These are phyloP conservation scores for Nansenia antarctica DNA, from an alignment of 2,113 vertebrate species.

Conservation along the genomic window DNA sequence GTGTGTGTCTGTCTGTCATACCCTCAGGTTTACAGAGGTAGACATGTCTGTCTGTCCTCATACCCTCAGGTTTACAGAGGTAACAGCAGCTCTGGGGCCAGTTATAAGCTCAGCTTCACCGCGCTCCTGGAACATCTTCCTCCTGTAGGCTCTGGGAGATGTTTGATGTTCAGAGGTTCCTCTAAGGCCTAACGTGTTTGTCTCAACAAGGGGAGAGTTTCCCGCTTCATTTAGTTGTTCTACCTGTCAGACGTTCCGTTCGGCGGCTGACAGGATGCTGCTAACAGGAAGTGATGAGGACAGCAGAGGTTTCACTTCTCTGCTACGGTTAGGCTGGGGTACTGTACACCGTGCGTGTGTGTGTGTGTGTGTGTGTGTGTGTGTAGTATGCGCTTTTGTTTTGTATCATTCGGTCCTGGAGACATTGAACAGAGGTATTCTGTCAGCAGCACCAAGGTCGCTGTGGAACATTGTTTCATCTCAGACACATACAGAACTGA, in stretches of 20 bases:
- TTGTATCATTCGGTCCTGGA: too few relatives aligned
- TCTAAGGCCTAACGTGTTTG: slow-evolving; percentile 33
- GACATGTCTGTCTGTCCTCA: slow-evolving; percentile 7
- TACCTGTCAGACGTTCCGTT: background rate
- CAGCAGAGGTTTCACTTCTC: background rate
- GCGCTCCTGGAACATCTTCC: slow-evolving; percentile 42
- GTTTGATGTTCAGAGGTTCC: slow-evolving; percentile 53
- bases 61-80: slow-evolving; percentile 26
- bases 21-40: too few relatives aligned
- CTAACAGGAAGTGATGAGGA: background rate
- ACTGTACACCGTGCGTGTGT: background rate
- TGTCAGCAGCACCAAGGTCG: too few relatives aligned
- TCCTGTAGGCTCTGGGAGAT: slow-evolving; percentile 47
- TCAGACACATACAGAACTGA: too few relatives aligned
- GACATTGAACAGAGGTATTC: too few relatives aligned
- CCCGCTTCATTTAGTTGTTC: background rate
- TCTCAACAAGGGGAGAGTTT: background rate
- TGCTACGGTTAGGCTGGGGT: too few relatives aligned
- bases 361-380: background rate
- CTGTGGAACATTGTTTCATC: too few relatives aligned
- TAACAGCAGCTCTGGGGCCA: slow-evolving; percentile 12
- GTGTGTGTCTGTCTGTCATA: too few relatives aligned
- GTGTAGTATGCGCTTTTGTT: too few relatives aligned
- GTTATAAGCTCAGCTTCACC: slow-evolving; percentile 37
- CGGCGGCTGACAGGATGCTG: background rate